Conservation (phyloP, 2,797 vertebrate genomes). For the Myripristis jacobus region DNA sequence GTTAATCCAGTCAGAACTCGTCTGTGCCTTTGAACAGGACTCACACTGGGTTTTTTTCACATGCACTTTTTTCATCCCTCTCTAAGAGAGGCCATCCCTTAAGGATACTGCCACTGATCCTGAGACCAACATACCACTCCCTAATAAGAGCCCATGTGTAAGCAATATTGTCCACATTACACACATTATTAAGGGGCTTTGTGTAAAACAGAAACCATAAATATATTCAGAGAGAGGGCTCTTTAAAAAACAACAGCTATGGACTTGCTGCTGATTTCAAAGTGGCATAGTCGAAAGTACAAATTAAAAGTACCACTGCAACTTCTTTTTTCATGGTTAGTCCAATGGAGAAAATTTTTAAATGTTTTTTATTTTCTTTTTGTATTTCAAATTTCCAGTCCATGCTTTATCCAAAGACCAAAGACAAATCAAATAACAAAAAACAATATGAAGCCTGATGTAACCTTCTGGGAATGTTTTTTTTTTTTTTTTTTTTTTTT, state of each 20-base stretch:
- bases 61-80: conserved; percentile 89
- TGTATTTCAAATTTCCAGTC: conserved; percentile 43
- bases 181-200: conserved; percentile 80
- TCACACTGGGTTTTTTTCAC: conserved; percentile 89
- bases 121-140: conserved; percentile 87
- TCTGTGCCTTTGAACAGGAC: conserved; percentile 96
- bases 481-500: conserved; percentile 43
- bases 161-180: conserved; percentile 88
- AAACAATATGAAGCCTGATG: conserved; percentile 69
- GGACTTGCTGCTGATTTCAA: conserved; percentile 27
- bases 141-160: conserved; percentile 92
- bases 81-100: conserved; percentile 88
- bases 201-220: conserved; percentile 73
- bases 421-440: conserved; percentile 65
- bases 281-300: conserved; percentile 35
- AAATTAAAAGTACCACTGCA: conserved; percentile 21
- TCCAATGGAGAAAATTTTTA: conserved; percentile 14
- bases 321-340: conserved; percentile 28
- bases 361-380: conserved; percentile 20
- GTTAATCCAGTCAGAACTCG: conserved; percentile 99
- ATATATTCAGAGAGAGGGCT: conserved; percentile 44
- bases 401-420: conserved; percentile 43
- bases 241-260: conserved; percentile 27
- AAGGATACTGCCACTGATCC: conserved; percentile 85
- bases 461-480: conserved; percentile 59